Percentiles rank a stretch among this genome's conserved stretches.
phyloP scores from a whole-genome alignment of 1,140 invertebrate species.

The Kradibia gibbosae region DNA sequence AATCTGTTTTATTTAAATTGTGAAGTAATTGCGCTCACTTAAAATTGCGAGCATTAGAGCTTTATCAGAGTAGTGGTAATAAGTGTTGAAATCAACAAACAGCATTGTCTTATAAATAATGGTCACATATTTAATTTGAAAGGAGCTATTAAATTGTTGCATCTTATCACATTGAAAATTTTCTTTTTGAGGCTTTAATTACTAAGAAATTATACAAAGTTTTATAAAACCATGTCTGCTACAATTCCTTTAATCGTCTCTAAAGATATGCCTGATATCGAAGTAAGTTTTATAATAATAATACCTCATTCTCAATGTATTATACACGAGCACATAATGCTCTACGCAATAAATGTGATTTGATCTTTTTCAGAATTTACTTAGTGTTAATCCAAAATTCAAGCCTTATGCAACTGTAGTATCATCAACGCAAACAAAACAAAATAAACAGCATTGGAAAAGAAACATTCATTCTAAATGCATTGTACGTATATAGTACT shows the following conservation, averaged over 20 bases:
- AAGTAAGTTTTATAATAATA: constrained; percentile 71
- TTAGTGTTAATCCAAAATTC: constrained; percentile 88
- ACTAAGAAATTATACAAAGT: neutral
- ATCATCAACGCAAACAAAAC: constrained; percentile 88
- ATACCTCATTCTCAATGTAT: neutral
- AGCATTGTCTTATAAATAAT: no score
- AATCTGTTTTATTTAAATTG: no score
- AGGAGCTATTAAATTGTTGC: constrained; percentile 40
- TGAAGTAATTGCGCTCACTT: no score
- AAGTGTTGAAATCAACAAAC: no score
- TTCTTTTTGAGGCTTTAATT: neutral
- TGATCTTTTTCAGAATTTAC: constrained; percentile 80
- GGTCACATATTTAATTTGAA: no score
- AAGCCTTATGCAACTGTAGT: constrained; percentile 82
- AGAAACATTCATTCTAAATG: constrained; percentile 91
- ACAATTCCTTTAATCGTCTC: constrained; percentile 67
- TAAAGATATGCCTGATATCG: constrained; percentile 80
- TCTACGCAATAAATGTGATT: neutral
- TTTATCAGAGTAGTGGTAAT: no score
- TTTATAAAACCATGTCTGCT: constrained; percentile 53
- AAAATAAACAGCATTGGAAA: constrained; percentile 95
- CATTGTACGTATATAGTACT: constrained; percentile 76
- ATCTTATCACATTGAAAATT: neutral
- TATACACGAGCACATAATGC: neutral
- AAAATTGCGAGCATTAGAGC: no score